Conservation (phyloP, 2,888 invertebrate species). For the Heliothis peltigera region DNA sequence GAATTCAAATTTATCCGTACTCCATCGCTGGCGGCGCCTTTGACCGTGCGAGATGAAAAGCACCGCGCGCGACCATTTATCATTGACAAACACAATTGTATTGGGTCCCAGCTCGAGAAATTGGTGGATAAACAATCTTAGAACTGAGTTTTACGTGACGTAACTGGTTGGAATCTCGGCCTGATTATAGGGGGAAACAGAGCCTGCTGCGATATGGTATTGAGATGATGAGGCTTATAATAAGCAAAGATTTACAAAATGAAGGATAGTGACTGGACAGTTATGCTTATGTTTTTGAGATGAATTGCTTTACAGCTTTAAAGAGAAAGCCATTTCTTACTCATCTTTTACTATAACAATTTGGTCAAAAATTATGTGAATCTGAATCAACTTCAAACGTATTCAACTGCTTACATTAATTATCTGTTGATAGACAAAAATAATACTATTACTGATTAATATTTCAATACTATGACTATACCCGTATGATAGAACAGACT, state of each 20-base stretch:
- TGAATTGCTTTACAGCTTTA: too few relatives aligned
- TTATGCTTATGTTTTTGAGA: not conserved
- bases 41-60: slow-evolving; percentile 87
- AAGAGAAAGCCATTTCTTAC: too few relatives aligned
- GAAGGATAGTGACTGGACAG: not conserved
- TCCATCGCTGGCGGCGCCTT: slow-evolving; percentile 79
- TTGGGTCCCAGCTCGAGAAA: slow-evolving; percentile 85
- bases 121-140: slow-evolving; percentile 87
- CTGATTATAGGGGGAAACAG: slow-evolving; percentile 58
- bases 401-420: too few relatives aligned
- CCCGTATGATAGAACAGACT: too few relatives aligned
- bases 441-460: too few relatives aligned
- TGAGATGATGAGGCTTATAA: slow-evolving; percentile 20
- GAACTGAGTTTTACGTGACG: slow-evolving; percentile 76
- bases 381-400: too few relatives aligned
- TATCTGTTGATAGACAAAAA: too few relatives aligned
- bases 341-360: too few relatives aligned
- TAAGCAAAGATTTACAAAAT: slow-evolving; percentile 15
- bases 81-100: slow-evolving; percentile 90
- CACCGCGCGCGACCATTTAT: slow-evolving; percentile 88
- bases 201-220: slow-evolving; percentile 20
- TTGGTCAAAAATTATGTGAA: too few relatives aligned
- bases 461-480: too few relatives aligned
- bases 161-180: slow-evolving; percentile 62
- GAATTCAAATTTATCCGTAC: slow-evolving; percentile 65